phyloP scores from a whole-genome alignment of 1,140 invertebrate genomes.

The Eurosta solidaginis region DNA sequence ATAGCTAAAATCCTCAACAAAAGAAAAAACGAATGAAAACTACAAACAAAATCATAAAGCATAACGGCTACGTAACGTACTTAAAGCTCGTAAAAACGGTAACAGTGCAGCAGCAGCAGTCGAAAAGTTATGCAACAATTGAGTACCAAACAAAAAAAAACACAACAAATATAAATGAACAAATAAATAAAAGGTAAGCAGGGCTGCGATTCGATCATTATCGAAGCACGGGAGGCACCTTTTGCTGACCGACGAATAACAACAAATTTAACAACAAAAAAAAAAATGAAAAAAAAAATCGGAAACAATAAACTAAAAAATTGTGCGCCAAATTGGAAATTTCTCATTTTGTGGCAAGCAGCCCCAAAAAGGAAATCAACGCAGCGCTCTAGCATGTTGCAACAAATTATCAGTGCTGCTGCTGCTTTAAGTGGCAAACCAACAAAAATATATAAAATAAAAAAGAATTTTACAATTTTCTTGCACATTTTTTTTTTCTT shows the following conservation, averaged over 20 bases:
- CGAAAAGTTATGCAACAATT: neutral
- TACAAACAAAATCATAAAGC: neutral
- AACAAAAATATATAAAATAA: neutral
- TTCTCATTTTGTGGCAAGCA: neutral
- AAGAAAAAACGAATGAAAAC: neutral
- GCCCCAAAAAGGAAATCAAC: neutral
- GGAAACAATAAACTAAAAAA: neutral
- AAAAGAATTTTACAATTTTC: too few species aligned
- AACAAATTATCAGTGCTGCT: neutral
- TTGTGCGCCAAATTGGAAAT: constrained; percentile 17
- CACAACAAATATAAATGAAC: neutral
- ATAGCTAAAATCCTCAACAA: neutral
- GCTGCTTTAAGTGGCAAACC: neutral
- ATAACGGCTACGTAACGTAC: neutral
- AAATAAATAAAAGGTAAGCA: neutral
- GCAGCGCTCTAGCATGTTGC: neutral
- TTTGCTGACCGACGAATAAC: neutral
- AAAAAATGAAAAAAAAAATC: neutral
- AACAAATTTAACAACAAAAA: neutral
- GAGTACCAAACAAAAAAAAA: neutral
- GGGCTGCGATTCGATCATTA: neutral
- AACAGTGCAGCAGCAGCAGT: neutral
- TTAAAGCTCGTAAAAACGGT: neutral
- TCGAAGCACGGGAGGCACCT: neutral
- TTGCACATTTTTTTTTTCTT: neutral